These are phyloP conservation scores for Rhodinocichla rosea DNA, from an alignment of 2,113 vertebrate species.

Conservation along the genomic window DNA sequence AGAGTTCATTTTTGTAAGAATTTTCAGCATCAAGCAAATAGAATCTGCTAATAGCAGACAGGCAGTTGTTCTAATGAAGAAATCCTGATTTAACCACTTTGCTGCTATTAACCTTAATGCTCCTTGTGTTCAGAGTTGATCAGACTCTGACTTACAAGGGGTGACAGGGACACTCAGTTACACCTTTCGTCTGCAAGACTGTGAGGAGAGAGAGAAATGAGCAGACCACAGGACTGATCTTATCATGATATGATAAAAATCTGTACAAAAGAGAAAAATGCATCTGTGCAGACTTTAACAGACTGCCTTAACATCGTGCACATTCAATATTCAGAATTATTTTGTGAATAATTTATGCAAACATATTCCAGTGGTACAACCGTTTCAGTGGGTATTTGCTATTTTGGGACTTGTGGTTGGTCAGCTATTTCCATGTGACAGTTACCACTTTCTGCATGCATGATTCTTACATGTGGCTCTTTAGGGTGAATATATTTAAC, in stretches of 20 bases:
- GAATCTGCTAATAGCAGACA: not conserved
- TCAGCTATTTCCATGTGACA: not conserved
- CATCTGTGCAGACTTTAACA: not conserved
- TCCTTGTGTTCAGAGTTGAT: not conserved
- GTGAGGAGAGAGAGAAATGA: not conserved
- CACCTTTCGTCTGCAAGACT: not conserved
- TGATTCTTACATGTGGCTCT: not conserved
- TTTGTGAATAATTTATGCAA: conserved; percentile 31
- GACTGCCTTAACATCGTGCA: not conserved
- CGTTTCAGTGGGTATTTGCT: not conserved
- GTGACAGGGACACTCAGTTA: not conserved
- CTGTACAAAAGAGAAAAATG: not conserved
- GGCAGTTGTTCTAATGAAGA: not conserved
- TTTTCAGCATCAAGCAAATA: not conserved
- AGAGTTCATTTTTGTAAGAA: not conserved
- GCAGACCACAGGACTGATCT: not conserved
- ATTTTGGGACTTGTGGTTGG: not conserved
- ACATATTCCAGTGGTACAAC: not conserved
- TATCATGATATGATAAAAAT: not conserved
- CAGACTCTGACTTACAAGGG: not conserved
- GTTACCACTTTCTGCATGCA: not conserved
- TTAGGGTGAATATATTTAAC: not conserved
- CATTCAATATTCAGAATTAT: conserved; percentile 3
- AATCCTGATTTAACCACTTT: not conserved
- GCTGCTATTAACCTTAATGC: not conserved